Percentiles rank a stretch among this genome's conserved stretches.
These are phyloP conservation scores for Aphelinus atriplicis DNA, from an alignment of 1,140 invertebrate genomes.

Conservation along the genomic window DNA sequence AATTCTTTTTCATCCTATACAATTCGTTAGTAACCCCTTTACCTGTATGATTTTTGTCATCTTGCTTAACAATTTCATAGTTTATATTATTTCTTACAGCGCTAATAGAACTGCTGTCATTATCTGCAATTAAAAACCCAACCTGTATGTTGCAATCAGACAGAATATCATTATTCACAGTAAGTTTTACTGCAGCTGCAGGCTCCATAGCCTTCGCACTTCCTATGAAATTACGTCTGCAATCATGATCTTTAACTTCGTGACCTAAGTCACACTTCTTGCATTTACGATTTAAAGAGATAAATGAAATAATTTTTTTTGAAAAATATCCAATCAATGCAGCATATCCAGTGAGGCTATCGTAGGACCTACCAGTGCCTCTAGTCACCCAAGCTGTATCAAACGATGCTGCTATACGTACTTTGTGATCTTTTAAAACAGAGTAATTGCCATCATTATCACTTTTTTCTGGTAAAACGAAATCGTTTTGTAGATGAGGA, in stretches of 20 bases:
- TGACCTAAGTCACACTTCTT: conserved; percentile 23
- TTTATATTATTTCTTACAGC: too few relatives aligned
- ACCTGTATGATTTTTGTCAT: too few relatives aligned
- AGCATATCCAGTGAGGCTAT: conserved; percentile 25
- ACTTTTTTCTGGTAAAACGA: conserved; percentile 10
- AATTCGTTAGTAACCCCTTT: too few relatives aligned
- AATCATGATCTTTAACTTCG: conserved; percentile 13
- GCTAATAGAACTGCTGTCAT: conserved; percentile 13
- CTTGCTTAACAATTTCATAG: too few relatives aligned
- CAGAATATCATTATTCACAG: conserved; percentile 25
- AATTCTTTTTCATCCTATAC: too few relatives aligned
- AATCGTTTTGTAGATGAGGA: too few relatives aligned
- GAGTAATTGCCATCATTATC: conserved; percentile 9
- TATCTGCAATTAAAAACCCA: conserved; percentile 17
- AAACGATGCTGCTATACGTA: conserved; percentile 30
- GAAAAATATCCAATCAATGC: conserved; percentile 20
- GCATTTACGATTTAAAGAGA: conserved; percentile 29
- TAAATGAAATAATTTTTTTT: conserved; percentile 31
- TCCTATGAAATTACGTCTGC: conserved; percentile 24
- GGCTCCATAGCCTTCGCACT: conserved; percentile 33
- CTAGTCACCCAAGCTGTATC: conserved; percentile 31
- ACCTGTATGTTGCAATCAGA: conserved; percentile 13
- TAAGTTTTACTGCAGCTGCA: conserved; percentile 10
- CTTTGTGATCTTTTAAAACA: neutral
- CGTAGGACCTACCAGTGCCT: conserved; percentile 31